These are phyloP conservation scores for Pocillopora damicornis DNA, from an alignment of 64 coral and sea anemone genomes.

Conservation along the genomic window DNA sequence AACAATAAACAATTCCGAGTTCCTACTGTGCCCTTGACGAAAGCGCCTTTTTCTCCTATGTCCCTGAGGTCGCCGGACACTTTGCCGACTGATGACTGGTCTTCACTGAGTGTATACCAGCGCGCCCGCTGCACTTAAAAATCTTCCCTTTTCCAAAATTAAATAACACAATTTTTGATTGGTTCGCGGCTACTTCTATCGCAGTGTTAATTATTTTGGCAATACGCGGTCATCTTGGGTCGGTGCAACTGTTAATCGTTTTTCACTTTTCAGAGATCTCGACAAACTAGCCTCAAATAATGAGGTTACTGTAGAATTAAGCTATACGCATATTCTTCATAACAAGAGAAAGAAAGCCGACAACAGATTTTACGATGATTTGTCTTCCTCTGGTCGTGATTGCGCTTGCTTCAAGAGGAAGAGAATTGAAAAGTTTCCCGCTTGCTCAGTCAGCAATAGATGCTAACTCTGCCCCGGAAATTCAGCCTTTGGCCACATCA, in stretches of 20 bases:
- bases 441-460: slow-evolving; percentile 2
- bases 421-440: slow-evolving; percentile 7
- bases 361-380: not conserved
- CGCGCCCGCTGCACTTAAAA: slow-evolving; percentile 24
- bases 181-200: slow-evolving; percentile 66
- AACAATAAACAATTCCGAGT: slow-evolving; percentile 14
- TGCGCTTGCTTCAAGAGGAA: not conserved
- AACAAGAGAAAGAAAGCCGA: slow-evolving; percentile 33
- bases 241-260: slow-evolving; percentile 23
- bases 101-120: slow-evolving; percentile 26
- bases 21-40: slow-evolving; percentile 18
- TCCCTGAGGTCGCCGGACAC: not conserved
- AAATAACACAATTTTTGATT: slow-evolving; percentile 43
- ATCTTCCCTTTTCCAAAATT: slow-evolving; percentile 56
- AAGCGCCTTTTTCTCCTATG: not conserved
- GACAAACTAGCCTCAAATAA: slow-evolving; percentile 31
- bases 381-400: not conserved
- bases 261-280: slow-evolving; percentile 38
- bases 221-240: slow-evolving; percentile 58
- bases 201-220: slow-evolving; percentile 62
- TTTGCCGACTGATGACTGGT: slow-evolving; percentile 10
- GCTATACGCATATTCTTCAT: slow-evolving; percentile 10
- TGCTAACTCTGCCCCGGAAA: slow-evolving; percentile 58
- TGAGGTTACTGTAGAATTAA: slow-evolving; percentile 25
- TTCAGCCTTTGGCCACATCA: slow-evolving; percentile 37